Conservation (phyloP, 2,113 vertebrate species). For the Suricata suricatta region DNA sequence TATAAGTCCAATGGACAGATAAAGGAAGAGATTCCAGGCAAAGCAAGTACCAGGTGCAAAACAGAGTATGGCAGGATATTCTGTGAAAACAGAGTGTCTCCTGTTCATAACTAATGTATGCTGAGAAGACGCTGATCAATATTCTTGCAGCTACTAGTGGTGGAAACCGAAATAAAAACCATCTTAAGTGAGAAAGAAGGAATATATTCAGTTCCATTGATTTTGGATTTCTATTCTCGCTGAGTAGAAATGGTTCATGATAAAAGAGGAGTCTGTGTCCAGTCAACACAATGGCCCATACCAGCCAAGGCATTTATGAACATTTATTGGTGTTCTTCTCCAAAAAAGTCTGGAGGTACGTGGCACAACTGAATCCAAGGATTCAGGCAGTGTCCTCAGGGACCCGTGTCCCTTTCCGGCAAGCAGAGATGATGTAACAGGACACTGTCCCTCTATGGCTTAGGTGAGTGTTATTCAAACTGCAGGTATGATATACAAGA, state of each 20-base stretch:
- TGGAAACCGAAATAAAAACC: background rate
- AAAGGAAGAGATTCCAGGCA: background rate
- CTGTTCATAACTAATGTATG: background rate
- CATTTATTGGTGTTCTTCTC: background rate
- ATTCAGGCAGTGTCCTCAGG: background rate
- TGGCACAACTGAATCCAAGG: background rate
- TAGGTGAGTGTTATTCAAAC: background rate
- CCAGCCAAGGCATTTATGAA: slow-evolving; percentile 66
- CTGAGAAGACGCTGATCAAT: background rate
- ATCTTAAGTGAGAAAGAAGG: background rate
- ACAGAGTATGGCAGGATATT: background rate
- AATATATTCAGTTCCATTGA: background rate
- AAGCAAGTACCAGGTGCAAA: background rate
- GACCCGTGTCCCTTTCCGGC: background rate
- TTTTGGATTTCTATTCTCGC: slow-evolving; percentile 53
- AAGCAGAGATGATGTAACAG: background rate
- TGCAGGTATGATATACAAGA: background rate
- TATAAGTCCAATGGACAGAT: background rate
- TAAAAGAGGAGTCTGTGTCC: slow-evolving; percentile 46
- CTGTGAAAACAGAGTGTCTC: background rate
- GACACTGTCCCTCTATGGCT: background rate
- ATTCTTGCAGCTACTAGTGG: background rate
- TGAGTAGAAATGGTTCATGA: background rate
- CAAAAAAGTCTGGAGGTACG: background rate
- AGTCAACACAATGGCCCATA: slow-evolving; percentile 51